Percentiles rank a stretch among this genome's conserved stretches.
These are phyloP conservation scores for Caradrina kadenii DNA, from an alignment of 2,888 invertebrate species.

Conservation along the genomic window DNA sequence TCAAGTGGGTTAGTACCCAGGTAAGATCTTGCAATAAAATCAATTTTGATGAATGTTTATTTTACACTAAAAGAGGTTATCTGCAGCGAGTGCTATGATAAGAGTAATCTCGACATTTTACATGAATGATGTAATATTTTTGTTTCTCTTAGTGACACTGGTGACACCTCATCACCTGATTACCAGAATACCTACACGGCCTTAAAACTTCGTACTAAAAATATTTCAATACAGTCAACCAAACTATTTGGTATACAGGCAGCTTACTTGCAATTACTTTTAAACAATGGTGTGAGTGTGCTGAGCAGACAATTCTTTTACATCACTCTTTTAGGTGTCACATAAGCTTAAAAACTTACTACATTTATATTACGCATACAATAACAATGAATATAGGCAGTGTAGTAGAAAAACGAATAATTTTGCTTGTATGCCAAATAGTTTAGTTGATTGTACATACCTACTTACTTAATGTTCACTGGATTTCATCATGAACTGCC, in stretches of 20 bases:
- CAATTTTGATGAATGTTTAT: slow-evolving; percentile 35
- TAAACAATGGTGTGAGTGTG: no score
- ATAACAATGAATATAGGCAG: no score
- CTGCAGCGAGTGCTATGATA: slow-evolving; percentile 31
- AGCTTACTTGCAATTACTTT: no score
- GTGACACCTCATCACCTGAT: slow-evolving; percentile 23
- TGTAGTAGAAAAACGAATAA: no score
- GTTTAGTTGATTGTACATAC: no score
- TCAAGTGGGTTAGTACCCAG: not conserved
- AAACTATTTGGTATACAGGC: no score
- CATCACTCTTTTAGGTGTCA: no score
- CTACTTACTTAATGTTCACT: not conserved
- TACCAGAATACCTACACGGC: not conserved
- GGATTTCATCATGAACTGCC: not conserved
- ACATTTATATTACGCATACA: no score
- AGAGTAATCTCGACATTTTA: slow-evolving; percentile 28
- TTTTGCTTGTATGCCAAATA: no score
- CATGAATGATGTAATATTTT: slow-evolving; percentile 41
- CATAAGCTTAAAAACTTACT: no score
- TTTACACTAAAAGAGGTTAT: slow-evolving; percentile 34
- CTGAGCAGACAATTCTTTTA: no score
- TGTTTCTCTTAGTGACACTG: slow-evolving; percentile 8
- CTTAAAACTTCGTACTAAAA: not conserved
- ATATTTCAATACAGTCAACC: no score
- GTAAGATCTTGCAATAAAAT: slow-evolving; percentile 24